Base-by-base conservation (phyloP, 2,888 invertebrate species). In the Steinernema carpocapsae region DNA sequence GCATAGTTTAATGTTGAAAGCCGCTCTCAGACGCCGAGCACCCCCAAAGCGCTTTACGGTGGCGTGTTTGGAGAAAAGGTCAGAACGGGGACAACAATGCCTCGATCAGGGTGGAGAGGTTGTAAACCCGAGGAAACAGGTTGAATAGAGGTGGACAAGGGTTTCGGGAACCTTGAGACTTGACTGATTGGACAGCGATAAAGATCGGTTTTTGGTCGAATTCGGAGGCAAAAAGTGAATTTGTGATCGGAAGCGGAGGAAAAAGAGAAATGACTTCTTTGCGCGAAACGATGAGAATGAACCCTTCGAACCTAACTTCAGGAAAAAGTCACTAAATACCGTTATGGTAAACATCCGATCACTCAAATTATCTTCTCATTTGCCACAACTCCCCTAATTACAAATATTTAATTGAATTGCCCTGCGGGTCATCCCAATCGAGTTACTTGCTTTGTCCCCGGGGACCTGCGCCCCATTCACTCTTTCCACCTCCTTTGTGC, bases 71-170 rank as follows among this genome's bases (percentile, higher is more conserved):
- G 12, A 4, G 64, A 26, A 29, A 64, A 64, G 64, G 64, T 64
- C 64, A 64, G 32, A 29, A 10, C 12, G 32, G 64, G 32, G 64
- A 32, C 64, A 26, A 64, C 24, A 37, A 37, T 37, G 37, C 37
- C 37, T 22, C 26, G 64, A 64, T 64, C 19, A 64, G 12, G 24
- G 37, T 37, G 37, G 14, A 56, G 37, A 26, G 64, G 64, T n/a
- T 32, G 37, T 64, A 64, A 64, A 29, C 37, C 48, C 7, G 32
- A 14, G 64, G 64, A 26, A 56, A 64, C 64, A 3, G 64, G 64
- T 29, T 64, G 64, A 22, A 4, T 48, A 22, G 22, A 37, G 37
- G 37, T 6, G 37, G 37, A 37, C 10, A 37, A 37, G 37, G 37
- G 22, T 12, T 52, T 22, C 48, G n/a, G 48, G 12, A 22, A 52